These are phyloP conservation scores for Leiothrix lutea DNA, from an alignment of 2,113 vertebrate species.

Conservation along the genomic window DNA sequence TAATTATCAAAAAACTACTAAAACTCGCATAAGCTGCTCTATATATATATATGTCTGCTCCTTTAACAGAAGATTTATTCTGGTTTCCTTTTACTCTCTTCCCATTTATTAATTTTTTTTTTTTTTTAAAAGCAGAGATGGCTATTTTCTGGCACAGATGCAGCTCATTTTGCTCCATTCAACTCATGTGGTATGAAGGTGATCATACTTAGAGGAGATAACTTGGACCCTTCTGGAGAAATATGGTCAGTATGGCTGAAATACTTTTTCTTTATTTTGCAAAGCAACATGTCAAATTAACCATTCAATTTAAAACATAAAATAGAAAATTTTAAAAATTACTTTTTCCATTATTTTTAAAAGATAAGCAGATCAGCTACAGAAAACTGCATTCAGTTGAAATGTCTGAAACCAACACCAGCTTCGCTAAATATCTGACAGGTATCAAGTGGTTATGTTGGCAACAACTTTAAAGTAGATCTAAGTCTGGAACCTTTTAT, in stretches of 20 bases:
- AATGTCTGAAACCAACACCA: not conserved
- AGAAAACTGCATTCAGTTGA: not conserved
- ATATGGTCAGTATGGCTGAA: not conserved
- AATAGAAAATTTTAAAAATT: not conserved
- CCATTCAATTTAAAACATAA: not conserved
- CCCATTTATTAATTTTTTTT: fast-evolving
- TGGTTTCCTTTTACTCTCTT: not conserved
- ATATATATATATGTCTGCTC: not conserved
- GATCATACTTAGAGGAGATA: not conserved
- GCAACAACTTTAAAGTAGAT: not conserved
- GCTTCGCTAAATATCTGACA: not conserved
- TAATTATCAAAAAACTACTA: conserved; percentile 32
- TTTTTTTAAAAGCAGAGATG: not conserved
- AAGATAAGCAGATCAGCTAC: not conserved
- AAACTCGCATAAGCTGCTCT: not conserved
- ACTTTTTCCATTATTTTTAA: not conserved
- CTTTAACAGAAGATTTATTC: not conserved
- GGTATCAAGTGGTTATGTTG: not conserved
- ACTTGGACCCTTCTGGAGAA: not conserved
- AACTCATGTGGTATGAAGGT: not conserved
- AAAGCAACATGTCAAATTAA: not conserved
- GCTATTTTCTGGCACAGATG: not conserved
- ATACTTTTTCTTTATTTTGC: not conserved
- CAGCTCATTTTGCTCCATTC: not conserved
- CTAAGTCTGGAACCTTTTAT: not conserved